Base-by-base conservation (phyloP, 2,888 invertebrate species). In the Cheilosia soror region DNA sequence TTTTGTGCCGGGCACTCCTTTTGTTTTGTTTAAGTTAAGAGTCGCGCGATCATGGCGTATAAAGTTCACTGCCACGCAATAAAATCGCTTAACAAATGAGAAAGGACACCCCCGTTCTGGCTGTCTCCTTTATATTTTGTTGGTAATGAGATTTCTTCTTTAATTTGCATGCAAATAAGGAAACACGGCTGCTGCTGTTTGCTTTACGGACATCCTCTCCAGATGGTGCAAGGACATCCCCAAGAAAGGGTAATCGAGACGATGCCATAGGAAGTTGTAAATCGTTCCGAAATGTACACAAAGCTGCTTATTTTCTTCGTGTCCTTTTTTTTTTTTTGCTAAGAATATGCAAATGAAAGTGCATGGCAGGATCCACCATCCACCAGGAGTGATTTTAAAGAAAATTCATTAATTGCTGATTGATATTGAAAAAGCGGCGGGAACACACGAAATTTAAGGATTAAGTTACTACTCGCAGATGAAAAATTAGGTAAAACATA, bases 131-230 rank as follows among this genome's bases (percentile, higher is more conserved):
- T 47, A 9, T 20, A 27, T 62, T 65, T 42, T 76, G 58, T 65
- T 37, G 73, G 81, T 87, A 87, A 87, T 87, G 87, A 87, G 87
- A 87, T 87, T 87, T 75, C 83, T 87, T 82, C 82, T 86, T 81
- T 81, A 87, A 87, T 87, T 87, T 87, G 87, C 87, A 87, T 87
- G 87, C 87, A 87, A 87, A 87, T 87, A 85, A 85, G 85, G 80
- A 77, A 81, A 49, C 71, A 76, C 66, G 75, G 49, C 85, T 80
- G 85, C 85, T 80, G 85, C 72, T 79, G 68, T 63, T 75, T 73
- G 75, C 47, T 85, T 71, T 62, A 55, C 53, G 76, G 66, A 76
- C 84, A 80, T 75, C 65, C 68, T 73, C 15, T 72, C 68, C 85
- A 85, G 85, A 85, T 85, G 85, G 63, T 68, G 66, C 81, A 85